phyloP scores from a whole-genome alignment of 2,888 invertebrate genomes.

The Drosophila ustulata region DNA sequence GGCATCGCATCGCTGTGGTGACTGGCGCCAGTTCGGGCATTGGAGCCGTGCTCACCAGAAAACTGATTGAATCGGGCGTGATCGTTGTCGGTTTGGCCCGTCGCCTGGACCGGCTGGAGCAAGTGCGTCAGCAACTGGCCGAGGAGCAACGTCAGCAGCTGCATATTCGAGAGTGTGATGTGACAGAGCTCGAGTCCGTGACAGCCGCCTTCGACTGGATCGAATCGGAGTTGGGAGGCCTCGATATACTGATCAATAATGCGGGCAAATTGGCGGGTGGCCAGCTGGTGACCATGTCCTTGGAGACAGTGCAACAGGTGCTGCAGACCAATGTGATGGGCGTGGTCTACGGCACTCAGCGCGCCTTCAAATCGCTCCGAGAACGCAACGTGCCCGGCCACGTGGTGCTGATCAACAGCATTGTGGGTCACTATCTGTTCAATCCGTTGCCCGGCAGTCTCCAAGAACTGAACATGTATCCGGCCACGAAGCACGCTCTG shows the following conservation, averaged over 20 bases:
- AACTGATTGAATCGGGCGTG: conserved; percentile 85
- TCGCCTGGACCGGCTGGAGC: conserved; percentile 81
- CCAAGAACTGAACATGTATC: conserved; percentile 80
- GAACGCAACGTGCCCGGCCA: conserved; percentile 83
- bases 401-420: conserved; percentile 85
- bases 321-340: conserved; percentile 86
- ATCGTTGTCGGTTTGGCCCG: conserved; percentile 86
- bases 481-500: conserved; percentile 80
- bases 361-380: conserved; percentile 85
- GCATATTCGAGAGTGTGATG: conserved; percentile 82
- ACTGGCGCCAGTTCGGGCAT: conserved; percentile 88
- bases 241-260: conserved; percentile 87
- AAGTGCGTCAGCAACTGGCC: conserved; percentile 51
- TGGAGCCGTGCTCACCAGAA: conserved; percentile 85
- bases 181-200: conserved; percentile 86
- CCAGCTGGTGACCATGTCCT: conserved; percentile 59
- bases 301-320: conserved; percentile 70
- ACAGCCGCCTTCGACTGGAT: conserved; percentile 85
- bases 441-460: conserved; percentile 72
- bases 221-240: conserved; percentile 85
- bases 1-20: conserved; percentile 87
- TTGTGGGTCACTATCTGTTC: conserved; percentile 77
- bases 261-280: conserved; percentile 85
- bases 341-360: conserved; percentile 84
- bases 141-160: conserved; percentile 40